Conservation (phyloP, 1,140 invertebrate genomes). For the Microvelia longipes region DNA sequence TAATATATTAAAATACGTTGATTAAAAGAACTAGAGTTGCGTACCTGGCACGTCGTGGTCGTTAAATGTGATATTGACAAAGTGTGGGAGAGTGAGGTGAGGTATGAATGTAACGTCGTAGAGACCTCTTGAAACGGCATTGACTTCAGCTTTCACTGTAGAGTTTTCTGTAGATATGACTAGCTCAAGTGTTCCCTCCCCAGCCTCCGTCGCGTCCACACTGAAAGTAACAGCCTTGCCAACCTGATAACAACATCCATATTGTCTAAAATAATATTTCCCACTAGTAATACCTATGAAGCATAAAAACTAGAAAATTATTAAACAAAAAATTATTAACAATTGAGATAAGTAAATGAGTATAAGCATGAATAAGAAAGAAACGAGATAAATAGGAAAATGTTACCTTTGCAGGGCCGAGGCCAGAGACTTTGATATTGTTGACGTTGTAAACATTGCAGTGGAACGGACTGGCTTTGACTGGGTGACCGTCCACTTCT, state of each 20-base stretch:
- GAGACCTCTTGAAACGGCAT: conserved; percentile 72
- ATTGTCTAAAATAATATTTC: too few relatives aligned
- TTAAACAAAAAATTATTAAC: too few relatives aligned
- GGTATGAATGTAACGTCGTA: conserved; percentile 97
- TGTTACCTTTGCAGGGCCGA: conserved; percentile 39
- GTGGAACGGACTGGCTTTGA: conserved; percentile 78
- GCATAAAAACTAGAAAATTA: too few relatives aligned
- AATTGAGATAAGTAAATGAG: too few relatives aligned
- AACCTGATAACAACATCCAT: conserved; percentile 35
- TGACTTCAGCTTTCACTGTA: conserved; percentile 73
- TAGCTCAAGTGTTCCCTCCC: conserved; percentile 86
- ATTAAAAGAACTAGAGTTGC: too few relatives aligned
- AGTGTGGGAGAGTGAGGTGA: conserved; percentile 73
- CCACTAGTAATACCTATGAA: too few relatives aligned
- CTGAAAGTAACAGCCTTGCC: conserved; percentile 76
- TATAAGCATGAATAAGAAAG: too few relatives aligned
- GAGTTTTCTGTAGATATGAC: conserved; percentile 82
- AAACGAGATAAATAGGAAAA: too few relatives aligned
- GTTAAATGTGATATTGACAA: conserved; percentile 92
- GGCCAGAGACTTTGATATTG: conserved; percentile 63
- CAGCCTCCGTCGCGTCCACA: conserved; percentile 88
- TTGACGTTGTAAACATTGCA: conserved; percentile 86
- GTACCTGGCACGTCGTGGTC: conserved; percentile 74
- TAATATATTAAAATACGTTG: too few relatives aligned
- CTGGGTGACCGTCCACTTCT: conserved; percentile 60